phyloP scores from a whole-genome alignment of 1,140 invertebrate species.

The Hestina assimilis region DNA sequence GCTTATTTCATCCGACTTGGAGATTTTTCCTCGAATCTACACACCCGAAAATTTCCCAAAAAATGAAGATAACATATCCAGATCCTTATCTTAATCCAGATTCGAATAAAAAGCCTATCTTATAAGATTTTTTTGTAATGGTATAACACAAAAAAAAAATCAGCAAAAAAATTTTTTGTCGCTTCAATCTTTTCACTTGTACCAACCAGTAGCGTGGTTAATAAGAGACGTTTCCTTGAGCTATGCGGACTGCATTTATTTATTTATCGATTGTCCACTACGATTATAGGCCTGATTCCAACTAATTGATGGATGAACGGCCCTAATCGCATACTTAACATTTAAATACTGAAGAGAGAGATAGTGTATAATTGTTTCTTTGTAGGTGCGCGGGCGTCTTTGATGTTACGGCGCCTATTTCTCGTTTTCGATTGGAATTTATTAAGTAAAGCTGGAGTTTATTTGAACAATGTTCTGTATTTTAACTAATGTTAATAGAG shows the following conservation, averaged over 20 bases:
- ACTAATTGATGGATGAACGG: conserved; percentile 35
- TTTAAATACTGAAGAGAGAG: conserved; percentile 8
- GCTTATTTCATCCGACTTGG: no score
- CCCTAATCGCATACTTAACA: conserved; percentile 25
- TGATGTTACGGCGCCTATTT: neutral
- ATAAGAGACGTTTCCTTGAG: conserved; percentile 39
- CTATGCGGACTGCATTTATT: conserved; percentile 38
- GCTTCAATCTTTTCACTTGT: conserved; percentile 6
- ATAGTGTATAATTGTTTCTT: conserved; percentile 8
- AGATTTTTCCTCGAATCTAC: no score
- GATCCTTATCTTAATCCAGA: no score
- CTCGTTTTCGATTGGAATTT: no score
- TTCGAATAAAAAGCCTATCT: no score
- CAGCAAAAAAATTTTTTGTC: conserved; percentile 1
- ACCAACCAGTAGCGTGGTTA: conserved; percentile 31
- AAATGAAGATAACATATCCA: no score
- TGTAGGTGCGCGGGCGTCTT: conserved; percentile 8
- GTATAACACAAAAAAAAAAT: no score
- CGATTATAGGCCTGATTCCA: conserved; percentile 33
- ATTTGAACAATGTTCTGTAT: no score
- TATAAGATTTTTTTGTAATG: no score
- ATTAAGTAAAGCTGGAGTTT: no score
- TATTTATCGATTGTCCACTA: conserved; percentile 47
- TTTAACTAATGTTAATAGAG: no score
- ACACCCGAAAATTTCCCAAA: no score